Percentiles rank a stretch among this genome's conserved stretches.
phyloP scores from a whole-genome alignment of 2,888 invertebrate genomes.

The Mesoligia furuncula region DNA sequence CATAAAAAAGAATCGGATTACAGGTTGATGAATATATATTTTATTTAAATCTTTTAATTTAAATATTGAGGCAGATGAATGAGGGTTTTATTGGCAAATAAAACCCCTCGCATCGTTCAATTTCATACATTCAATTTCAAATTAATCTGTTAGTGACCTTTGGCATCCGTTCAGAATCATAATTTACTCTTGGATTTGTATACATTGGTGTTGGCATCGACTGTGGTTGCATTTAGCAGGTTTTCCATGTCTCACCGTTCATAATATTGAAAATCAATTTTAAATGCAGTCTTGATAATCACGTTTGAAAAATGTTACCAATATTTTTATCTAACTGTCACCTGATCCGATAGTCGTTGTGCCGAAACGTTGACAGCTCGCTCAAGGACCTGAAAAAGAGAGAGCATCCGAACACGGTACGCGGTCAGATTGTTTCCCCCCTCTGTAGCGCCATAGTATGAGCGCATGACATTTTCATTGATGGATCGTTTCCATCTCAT shows the following conservation, averaged over 20 bases:
- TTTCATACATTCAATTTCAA: slow-evolving; percentile 12
- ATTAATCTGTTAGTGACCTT: neutral
- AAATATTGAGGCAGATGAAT: slow-evolving; percentile 11
- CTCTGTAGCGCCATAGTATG: no score
- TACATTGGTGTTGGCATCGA: neutral
- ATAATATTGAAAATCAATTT: no score
- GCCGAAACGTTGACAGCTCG: no score
- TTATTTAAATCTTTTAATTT: slow-evolving; percentile 37
- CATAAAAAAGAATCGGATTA: slow-evolving; percentile 4
- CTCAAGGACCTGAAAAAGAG: no score
- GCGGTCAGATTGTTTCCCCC: no score
- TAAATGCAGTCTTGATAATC: neutral
- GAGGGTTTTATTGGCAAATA: slow-evolving; percentile 9
- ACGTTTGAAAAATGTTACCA: neutral
- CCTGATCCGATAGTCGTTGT: no score
- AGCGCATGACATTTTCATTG: no score
- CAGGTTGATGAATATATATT: slow-evolving; percentile 2
- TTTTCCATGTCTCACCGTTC: neutral
- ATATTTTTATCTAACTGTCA: neutral
- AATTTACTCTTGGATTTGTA: neutral
- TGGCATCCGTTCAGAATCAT: neutral
- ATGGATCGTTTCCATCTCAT: no score
- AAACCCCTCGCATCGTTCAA: slow-evolving; percentile 21
- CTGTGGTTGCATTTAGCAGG: neutral
- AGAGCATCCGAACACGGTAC: no score